Evolutionary conservation across 2,888 invertebrate genomes (phyloP).

Genomic region (Nomada hirtipes): DNA sequence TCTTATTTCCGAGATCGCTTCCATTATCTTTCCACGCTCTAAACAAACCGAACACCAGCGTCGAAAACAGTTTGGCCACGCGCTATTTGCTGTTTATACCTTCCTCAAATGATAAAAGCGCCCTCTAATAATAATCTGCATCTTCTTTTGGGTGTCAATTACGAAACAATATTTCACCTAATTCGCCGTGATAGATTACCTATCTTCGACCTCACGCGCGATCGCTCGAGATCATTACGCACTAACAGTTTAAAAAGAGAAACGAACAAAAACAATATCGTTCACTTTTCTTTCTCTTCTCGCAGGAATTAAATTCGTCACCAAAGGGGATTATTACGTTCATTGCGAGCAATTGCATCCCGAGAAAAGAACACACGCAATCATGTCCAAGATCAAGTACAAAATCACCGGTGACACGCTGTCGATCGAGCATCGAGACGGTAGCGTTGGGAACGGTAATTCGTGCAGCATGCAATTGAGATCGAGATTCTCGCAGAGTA

Average conservation of each 20-base stretch:
- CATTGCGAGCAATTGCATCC: conserved; percentile 72
- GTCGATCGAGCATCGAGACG: not conserved
- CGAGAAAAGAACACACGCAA: not conserved
- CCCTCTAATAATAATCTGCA: not conserved
- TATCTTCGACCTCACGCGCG: not conserved
- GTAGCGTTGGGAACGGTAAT: rapidly evolving
- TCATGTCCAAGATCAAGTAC: conserved; percentile 58
- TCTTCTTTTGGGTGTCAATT: conserved; percentile 12
- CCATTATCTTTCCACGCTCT: not conserved
- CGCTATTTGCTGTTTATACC: conserved; percentile 12
- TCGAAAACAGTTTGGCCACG: not conserved
- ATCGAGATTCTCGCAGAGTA: not conserved
- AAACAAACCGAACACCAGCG: conserved; percentile 17
- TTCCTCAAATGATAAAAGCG: not conserved
- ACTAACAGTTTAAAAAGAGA: no score
- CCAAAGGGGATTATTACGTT: conserved; percentile 72
- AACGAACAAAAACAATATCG: not conserved
- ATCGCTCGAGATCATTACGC: no score
- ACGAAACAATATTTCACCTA: not conserved
- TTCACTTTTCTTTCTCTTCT: not conserved
- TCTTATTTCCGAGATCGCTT: conserved; percentile 5
- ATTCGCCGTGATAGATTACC: not conserved
- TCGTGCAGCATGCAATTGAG: not conserved
- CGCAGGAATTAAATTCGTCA: conserved; percentile 49
- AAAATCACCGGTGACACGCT: conserved; percentile 42